Conservation (phyloP, 2,797 vertebrate genomes). For the Triplophysa bombifrons region DNA sequence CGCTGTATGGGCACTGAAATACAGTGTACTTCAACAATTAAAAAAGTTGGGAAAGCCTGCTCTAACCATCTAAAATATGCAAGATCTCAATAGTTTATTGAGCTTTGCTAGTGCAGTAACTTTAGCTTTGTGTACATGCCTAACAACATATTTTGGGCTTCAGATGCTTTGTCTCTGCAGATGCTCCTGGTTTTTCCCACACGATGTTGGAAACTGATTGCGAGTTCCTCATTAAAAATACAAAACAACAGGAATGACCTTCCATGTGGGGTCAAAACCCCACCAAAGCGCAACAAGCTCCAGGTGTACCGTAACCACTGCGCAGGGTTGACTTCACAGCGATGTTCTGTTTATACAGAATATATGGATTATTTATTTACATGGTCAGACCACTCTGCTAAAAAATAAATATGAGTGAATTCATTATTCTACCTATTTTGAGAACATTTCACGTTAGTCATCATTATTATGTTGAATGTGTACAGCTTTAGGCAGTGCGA, state of each 20-base stretch:
- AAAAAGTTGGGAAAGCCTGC: no score
- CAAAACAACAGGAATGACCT: conserved; percentile 49
- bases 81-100: no score
- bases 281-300: neutral
- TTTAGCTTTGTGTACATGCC: no score
- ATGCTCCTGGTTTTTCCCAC: conserved; percentile 6
- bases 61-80: no score
- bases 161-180: neutral
- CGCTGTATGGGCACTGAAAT: no score
- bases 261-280: conserved; percentile 11
- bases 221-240: conserved; percentile 33
- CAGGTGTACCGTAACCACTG: neutral
- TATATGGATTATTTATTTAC: neutral
- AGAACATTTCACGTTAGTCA: neutral
- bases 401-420: no score
- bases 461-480: neutral
- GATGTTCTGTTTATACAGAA: neutral
- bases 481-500: neutral
- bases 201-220: conserved; percentile 26
- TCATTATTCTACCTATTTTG: no score
- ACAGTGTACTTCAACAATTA: no score
- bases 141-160: no score
- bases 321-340: neutral
- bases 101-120: no score
- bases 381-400: no score